Percentiles rank a stretch among this genome's conserved stretches.
These are phyloP conservation scores for Zygothrica quintamaculata DNA, from an alignment of 2,888 invertebrate genomes.

Conservation along the genomic window DNA sequence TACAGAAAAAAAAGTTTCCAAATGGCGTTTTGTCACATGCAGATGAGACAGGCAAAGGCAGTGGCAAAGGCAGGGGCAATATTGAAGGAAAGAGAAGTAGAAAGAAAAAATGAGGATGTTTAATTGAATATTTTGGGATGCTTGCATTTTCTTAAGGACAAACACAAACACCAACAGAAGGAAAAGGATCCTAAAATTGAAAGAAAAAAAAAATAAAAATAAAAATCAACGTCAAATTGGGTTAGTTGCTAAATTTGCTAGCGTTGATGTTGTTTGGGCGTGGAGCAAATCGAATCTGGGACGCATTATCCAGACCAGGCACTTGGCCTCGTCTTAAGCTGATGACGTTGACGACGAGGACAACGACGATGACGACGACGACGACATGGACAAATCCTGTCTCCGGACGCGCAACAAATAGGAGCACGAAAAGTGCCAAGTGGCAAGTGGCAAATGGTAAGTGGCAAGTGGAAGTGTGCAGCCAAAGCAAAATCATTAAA, in stretches of 20 bases:
- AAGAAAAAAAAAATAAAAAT: too few species aligned
- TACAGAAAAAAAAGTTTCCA: slow-evolving; percentile 61
- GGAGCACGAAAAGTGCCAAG: too few species aligned
- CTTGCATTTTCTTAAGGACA: slow-evolving; percentile 51
- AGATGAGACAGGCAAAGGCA: slow-evolving; percentile 27
- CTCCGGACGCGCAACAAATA: background rate
- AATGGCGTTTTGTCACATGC: slow-evolving; percentile 75
- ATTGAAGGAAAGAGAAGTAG: slow-evolving; percentile 6
- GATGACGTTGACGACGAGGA: too few species aligned
- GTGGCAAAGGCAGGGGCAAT: too few species aligned
- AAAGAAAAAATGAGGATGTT: slow-evolving; percentile 27
- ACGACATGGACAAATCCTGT: background rate
- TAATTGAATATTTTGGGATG: slow-evolving; percentile 74
- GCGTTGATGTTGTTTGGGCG: slow-evolving; percentile 23
- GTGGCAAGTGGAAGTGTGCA: slow-evolving; percentile 41
- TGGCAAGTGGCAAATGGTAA: background rate
- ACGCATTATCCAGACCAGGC: slow-evolving; percentile 44
- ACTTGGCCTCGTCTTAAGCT: slow-evolving; percentile 65
- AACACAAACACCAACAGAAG: slow-evolving; percentile 31
- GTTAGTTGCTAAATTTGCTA: slow-evolving; percentile 61
- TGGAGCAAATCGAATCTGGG: slow-evolving; percentile 70
- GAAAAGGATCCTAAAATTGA: slow-evolving; percentile 25
- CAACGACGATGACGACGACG: background rate
- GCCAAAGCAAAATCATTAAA: slow-evolving; percentile 76
- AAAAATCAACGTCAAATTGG: slow-evolving; percentile 70